Conservation (phyloP, 2,113 vertebrate genomes). For the Bungarus multicinctus region DNA sequence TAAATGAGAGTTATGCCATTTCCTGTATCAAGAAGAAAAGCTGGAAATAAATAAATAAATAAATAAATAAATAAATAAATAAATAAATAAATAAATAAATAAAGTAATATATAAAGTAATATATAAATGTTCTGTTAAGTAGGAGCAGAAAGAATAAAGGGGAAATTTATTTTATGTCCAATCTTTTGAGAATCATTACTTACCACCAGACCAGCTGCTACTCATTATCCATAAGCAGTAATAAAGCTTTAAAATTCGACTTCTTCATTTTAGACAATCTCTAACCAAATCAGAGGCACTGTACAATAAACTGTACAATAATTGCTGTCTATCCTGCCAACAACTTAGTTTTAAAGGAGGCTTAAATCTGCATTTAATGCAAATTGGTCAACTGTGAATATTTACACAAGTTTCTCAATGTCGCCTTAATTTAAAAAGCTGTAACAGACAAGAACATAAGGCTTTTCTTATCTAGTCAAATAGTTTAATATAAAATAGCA, state of each 20-base stretch:
- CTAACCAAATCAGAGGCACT: neutral
- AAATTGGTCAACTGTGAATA: neutral
- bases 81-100: neutral
- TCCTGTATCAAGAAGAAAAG: neutral
- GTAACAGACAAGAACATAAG: neutral
- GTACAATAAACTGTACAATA: slow-evolving; percentile 1
- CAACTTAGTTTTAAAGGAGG: slow-evolving; percentile 25
- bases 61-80: neutral
- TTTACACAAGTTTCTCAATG: neutral
- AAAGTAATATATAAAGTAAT: too few relatives aligned
- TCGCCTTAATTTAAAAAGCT: neutral
- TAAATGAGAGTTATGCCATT: neutral
- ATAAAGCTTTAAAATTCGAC: slow-evolving; percentile 3
- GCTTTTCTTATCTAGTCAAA: neutral
- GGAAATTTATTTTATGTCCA: neutral
- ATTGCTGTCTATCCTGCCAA: slow-evolving; percentile 19
- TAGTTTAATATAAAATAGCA: neutral
- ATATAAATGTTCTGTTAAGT: neutral
- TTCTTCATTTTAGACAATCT: slow-evolving; percentile 16
- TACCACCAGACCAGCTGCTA: neutral
- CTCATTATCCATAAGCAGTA: slow-evolving; percentile 10
- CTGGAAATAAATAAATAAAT: neutral
- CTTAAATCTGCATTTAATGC: slow-evolving; percentile 25
- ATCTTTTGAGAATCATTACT: neutral
- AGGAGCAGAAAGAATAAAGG: neutral